Base-by-base conservation (phyloP, 2,797 vertebrate species). In the Typhlichthys subterraneus region DNA sequence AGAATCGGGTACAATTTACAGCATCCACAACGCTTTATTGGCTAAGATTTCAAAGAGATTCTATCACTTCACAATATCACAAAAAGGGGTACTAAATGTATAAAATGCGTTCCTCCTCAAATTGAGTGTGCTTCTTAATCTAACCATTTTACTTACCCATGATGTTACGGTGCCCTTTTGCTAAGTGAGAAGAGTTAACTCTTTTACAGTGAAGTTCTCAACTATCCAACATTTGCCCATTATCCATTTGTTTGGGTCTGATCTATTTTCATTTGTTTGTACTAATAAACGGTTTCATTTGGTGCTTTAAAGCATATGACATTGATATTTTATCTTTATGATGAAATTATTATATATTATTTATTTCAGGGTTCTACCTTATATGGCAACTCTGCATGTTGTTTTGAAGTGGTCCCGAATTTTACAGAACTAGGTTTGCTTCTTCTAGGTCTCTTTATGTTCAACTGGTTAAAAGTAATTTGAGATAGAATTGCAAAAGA, bases 61-160 rank as follows among this genome's bases (percentile, higher is more conserved):
- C 10, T 5, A 31, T 57, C 1, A 5, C 10, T 53, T 50, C 33
- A n/a, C n/a, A n/a, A n/a, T n/a, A n/a, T n/a, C n/a, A n/a, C n/a
- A 2, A n/a, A 9, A 0, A 45, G 11, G 38, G 53, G 9, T 15
- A 19, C 48, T 31, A 11, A 38, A 13, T 38, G 19, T 46, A 57
- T 85, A 72, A 87, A 89, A 85, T 88, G 74, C 75, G 86, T 91
- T 90, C 80, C 84, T 89, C 83, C 61, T 54, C 42, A 0, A 75
- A 72, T 59, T 72, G n/a, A 61, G 1, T 76, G 68, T 82, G 77
- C 79, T 75, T 73, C 63, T 59, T 72, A 53, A 57, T 64, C 59
- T 66, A 58, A 78, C 53, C 64, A 4, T 70, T 31, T 54, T 54
- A 49, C 61, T 75, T 13, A 0, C 59, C 58, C 17, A 15, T 61